These are phyloP conservation scores for Euglossa dilemma DNA, from an alignment of 1,140 invertebrate species.

Conservation along the genomic window DNA sequence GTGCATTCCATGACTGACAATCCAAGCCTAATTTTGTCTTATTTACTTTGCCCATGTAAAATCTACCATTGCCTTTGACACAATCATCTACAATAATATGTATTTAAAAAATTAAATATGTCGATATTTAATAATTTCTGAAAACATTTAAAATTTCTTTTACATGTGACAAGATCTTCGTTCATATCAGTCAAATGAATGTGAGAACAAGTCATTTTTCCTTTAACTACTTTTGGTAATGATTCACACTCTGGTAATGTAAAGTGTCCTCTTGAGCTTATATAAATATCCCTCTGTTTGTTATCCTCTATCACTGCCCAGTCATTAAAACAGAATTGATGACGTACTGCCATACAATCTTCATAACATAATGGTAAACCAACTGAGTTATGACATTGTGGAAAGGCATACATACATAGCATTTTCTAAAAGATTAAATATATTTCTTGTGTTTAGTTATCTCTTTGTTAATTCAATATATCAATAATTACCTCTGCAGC, in stretches of 20 bases:
- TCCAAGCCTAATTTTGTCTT: slow-evolving; percentile 91
- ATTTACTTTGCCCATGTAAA: slow-evolving; percentile 95
- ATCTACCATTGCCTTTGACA: slow-evolving; percentile 92
- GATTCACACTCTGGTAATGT: slow-evolving; percentile 92
- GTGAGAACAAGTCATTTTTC: slow-evolving; percentile 88
- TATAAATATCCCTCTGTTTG: slow-evolving; percentile 89
- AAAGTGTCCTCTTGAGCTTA: slow-evolving; percentile 93
- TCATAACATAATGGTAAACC: slow-evolving; percentile 92
- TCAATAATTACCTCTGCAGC: slow-evolving; percentile 88
- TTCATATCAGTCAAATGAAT: slow-evolving; percentile 92
- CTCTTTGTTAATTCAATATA: neutral
- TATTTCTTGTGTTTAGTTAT: neutral
- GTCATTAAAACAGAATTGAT: slow-evolving; percentile 95
- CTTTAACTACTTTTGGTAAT: slow-evolving; percentile 86
- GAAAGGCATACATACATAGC: slow-evolving; percentile 95
- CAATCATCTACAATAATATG: slow-evolving; percentile 87
- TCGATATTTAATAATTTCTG: slow-evolving; percentile 58
- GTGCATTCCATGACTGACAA: slow-evolving; percentile 95
- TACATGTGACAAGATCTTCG: slow-evolving; percentile 89
- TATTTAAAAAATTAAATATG: slow-evolving; percentile 17
- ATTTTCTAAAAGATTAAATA: slow-evolving; percentile 85
- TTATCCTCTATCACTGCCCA: slow-evolving; percentile 96
- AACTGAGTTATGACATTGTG: slow-evolving; percentile 87
- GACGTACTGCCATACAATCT: slow-evolving; percentile 94
- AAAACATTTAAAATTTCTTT: slow-evolving; percentile 60